Conservation (phyloP, 64 coral and sea anemone species). For the Montipora sp. region DNA sequence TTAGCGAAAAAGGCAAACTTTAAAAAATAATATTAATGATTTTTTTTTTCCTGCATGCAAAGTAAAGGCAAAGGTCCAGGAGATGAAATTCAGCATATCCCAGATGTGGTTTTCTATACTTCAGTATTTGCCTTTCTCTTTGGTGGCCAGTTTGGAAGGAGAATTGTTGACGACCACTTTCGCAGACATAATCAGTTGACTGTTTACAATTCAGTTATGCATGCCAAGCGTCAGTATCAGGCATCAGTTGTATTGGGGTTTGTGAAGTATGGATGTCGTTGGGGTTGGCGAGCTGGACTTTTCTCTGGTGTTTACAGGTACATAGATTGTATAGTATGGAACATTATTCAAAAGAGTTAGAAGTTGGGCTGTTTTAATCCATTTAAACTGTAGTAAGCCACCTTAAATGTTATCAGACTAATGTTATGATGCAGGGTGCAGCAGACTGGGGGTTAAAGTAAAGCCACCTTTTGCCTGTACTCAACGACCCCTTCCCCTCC, state of each 20-base stretch:
- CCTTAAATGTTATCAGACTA: no score
- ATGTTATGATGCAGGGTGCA: no score
- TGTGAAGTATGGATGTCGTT: constrained; percentile 68
- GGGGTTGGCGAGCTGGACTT: constrained; percentile 73
- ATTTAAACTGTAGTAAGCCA: no score
- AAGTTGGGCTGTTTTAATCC: no score
- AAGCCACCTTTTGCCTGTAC: no score
- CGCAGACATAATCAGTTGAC: constrained; percentile 66
- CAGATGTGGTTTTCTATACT: constrained; percentile 12
- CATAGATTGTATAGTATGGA: neutral
- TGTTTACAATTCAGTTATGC: constrained; percentile 68
- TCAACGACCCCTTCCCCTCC: no score
- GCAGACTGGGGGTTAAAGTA: no score
- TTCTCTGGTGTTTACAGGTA: constrained; percentile 79
- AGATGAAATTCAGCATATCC: constrained; percentile 64
- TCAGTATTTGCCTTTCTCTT: constrained; percentile 67
- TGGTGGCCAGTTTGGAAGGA: constrained; percentile 71
- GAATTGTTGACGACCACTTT: constrained; percentile 57
- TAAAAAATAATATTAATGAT: no score
- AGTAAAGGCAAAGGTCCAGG: constrained; percentile 7
- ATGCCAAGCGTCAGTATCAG: constrained; percentile 69
- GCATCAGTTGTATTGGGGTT: constrained; percentile 57
- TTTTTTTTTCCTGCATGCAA: neutral
- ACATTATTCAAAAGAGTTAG: no score
- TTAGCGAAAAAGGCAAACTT: neutral